Evolutionary conservation across 2,113 vertebrate genomes (phyloP).

Genomic region (Neolamprologus fasciatus): DNA sequence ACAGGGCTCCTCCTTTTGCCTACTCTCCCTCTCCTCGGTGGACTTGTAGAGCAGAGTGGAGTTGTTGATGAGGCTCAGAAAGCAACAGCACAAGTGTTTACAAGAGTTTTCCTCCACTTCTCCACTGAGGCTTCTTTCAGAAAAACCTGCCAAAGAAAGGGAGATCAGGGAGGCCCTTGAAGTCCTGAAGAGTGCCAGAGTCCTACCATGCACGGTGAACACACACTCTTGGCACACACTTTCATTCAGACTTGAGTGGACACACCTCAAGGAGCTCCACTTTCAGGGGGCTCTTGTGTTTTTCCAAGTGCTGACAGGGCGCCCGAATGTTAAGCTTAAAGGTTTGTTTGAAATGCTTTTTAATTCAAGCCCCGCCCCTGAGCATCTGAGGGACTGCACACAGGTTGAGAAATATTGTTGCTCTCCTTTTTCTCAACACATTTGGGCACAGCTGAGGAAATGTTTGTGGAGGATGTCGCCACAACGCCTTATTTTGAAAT

Average conservation of each 20-base stretch:
- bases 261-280: slow-evolving; percentile 41
- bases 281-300: slow-evolving; percentile 41
- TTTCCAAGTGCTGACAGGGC: slow-evolving; percentile 33
- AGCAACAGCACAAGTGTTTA: slow-evolving; percentile 41
- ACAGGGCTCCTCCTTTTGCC: background rate
- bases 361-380: background rate
- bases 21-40: background rate
- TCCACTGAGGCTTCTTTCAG: background rate
- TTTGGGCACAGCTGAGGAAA: background rate
- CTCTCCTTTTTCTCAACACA: slow-evolving; percentile 46
- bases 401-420: slow-evolving; percentile 35
- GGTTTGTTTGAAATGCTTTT: slow-evolving; percentile 37
- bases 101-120: background rate
- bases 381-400: slow-evolving; percentile 20
- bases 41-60: background rate
- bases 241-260: slow-evolving; percentile 50
- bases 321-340: slow-evolving; percentile 24
- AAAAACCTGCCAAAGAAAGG: slow-evolving; percentile 4
- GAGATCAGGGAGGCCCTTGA: slow-evolving; percentile 30
- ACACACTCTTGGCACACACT: slow-evolving; percentile 47
- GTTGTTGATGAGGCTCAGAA: slow-evolving; percentile 23
- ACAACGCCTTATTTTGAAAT: background rate
- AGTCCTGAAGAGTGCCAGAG: slow-evolving; percentile 26
- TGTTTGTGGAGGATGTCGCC: background rate
- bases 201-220: slow-evolving; percentile 44